Conservation (phyloP, 1,140 invertebrate species). For the Carposina sasakii region DNA sequence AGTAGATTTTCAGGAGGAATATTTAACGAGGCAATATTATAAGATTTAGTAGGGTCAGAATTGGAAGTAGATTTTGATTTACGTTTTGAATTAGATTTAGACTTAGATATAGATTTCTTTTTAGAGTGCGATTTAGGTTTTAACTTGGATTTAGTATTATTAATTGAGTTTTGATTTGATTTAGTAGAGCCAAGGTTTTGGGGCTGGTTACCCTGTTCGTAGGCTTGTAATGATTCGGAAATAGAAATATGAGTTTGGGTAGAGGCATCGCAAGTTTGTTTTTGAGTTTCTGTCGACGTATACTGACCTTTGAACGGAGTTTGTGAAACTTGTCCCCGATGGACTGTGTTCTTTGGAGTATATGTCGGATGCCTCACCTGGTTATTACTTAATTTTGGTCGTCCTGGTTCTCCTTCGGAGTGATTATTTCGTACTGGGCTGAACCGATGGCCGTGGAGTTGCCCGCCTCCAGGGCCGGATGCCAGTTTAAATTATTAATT, state of each 20-base stretch:
- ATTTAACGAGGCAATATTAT: constrained; percentile 3
- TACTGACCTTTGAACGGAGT: no score
- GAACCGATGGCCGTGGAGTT: constrained; percentile 6
- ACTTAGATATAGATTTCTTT: neutral
- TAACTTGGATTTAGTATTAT: constrained; percentile 11
- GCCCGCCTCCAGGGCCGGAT: constrained; percentile 8
- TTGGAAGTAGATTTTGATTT: neutral
- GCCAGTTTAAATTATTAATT: constrained; percentile 18
- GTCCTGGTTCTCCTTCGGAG: neutral
- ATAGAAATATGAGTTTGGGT: constrained; percentile 7
- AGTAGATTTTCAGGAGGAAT: constrained; percentile 14
- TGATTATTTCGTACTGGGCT: neutral
- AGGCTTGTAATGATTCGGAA: neutral
- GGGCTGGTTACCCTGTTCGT: constrained; percentile 11
- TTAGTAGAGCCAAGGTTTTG: constrained; percentile 5
- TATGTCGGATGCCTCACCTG: neutral
- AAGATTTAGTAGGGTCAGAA: neutral
- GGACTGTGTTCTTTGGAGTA: constrained; percentile 2
- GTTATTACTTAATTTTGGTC: neutral
- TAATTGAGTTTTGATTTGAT: neutral
- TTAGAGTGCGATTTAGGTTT: constrained; percentile 5
- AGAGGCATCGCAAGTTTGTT: neutral
- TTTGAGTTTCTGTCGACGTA: neutral
- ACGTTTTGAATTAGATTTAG: neutral
- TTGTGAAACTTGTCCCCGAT: constrained; percentile 13